phyloP scores from a whole-genome alignment of 2,113 vertebrate species.

The Microtus ochrogaster region DNA sequence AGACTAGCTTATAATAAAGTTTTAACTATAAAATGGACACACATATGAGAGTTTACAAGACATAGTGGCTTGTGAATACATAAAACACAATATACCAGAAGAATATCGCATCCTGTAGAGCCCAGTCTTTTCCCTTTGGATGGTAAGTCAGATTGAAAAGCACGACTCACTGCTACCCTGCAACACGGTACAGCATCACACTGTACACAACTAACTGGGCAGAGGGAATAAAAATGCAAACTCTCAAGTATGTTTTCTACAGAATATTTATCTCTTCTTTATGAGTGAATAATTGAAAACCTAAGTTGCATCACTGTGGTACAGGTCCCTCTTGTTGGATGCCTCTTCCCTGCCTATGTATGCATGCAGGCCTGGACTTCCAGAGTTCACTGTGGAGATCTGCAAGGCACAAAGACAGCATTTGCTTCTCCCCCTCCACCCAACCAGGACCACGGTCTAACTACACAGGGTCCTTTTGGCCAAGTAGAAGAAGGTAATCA shows the following conservation, averaged over 20 bases:
- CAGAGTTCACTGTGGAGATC: neutral
- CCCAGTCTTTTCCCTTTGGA: neutral
- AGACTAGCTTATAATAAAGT: neutral
- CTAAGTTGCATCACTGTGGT: neutral
- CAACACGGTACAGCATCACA: too few relatives aligned
- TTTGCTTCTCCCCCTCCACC: too few relatives aligned
- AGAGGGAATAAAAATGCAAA: neutral
- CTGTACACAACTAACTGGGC: too few relatives aligned
- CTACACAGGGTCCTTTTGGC: neutral
- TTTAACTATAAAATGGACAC: neutral
- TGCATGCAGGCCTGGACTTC: neutral
- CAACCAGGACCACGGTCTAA: neutral
- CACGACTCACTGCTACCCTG: too few relatives aligned
- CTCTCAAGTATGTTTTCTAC: neutral
- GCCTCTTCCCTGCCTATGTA: rapidly evolving
- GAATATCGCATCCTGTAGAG: neutral
- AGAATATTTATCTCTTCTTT: neutral
- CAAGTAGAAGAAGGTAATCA: neutral
- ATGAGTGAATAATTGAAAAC: neutral
- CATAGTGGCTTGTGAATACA: neutral
- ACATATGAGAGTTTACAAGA: neutral
- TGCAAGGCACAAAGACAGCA: neutral
- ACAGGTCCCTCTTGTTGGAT: neutral
- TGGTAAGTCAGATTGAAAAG: too few relatives aligned
- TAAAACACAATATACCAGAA: neutral